Conservation (phyloP, 1,140 invertebrate species). For the Olivierus martensii region DNA sequence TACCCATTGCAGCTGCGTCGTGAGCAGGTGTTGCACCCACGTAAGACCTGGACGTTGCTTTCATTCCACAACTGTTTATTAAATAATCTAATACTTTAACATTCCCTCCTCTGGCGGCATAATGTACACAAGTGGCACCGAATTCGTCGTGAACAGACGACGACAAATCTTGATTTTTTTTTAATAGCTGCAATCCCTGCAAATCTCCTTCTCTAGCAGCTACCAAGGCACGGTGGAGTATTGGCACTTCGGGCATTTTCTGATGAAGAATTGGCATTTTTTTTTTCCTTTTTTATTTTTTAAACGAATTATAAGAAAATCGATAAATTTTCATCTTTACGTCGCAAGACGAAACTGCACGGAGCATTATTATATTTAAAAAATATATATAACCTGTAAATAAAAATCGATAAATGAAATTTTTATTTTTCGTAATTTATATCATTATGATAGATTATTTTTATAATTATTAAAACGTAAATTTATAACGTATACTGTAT, state of each 20-base stretch:
- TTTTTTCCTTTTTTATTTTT: no score
- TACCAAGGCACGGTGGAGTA: conserved; percentile 19
- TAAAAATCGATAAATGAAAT: no score
- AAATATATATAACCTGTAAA: no score
- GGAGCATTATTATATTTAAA: no score
- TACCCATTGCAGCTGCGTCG: conserved; percentile 34
- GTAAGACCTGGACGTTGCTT: conserved; percentile 22
- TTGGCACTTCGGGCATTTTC: conserved; percentile 16
- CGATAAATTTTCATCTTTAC: no score
- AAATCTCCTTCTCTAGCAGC: conserved; percentile 21
- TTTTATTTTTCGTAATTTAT: no score
- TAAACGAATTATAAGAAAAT: no score
- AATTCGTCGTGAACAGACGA: conserved; percentile 23
- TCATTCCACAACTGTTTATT: conserved; percentile 23
- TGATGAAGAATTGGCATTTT: background rate
- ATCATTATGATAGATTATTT: no score
- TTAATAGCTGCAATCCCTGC: conserved; percentile 18
- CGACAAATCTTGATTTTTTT: conserved; percentile 18
- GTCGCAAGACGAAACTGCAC: no score
- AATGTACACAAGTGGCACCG: conserved; percentile 32
- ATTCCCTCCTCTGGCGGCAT: conserved; percentile 31
- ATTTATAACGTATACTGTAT: no score
- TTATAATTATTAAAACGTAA: no score
- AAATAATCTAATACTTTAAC: conserved; percentile 27
- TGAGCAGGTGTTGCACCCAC: conserved; percentile 33